These are phyloP conservation scores for Sitobion miscanthi DNA, from an alignment of 1,140 invertebrate genomes.

Conservation along the genomic window DNA sequence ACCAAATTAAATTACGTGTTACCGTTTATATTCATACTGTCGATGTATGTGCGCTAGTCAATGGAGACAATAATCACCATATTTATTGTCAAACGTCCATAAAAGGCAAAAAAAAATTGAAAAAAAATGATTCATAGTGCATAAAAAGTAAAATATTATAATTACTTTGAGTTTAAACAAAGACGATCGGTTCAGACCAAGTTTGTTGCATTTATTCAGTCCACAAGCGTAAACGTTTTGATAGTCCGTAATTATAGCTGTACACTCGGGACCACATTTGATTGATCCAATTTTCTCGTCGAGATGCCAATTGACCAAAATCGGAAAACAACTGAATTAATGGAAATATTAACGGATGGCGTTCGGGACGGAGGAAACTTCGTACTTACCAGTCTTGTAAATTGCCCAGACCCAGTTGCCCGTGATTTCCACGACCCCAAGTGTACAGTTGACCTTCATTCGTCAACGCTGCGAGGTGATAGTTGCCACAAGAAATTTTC, in stretches of 20 bases:
- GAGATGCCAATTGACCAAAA: constrained; percentile 64
- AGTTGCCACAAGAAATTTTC: constrained; percentile 70
- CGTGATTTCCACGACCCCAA: constrained; percentile 73
- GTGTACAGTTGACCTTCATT: constrained; percentile 70
- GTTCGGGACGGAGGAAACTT: too few species aligned
- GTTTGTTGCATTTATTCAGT: constrained; percentile 73
- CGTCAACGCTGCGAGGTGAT: constrained; percentile 73
- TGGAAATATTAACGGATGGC: not conserved
- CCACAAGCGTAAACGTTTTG: constrained; percentile 74
- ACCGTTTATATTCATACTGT: too few species aligned
- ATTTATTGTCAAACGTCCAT: too few species aligned
- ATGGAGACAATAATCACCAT: too few species aligned
- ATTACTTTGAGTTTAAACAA: constrained; percentile 57
- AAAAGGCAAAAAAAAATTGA: not conserved
- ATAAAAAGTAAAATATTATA: not conserved
- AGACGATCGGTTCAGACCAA: constrained; percentile 66
- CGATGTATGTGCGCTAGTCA: too few species aligned
- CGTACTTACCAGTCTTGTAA: constrained; percentile 65
- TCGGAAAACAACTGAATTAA: constrained; percentile 64
- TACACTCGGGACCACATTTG: constrained; percentile 71
- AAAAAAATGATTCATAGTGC: too few species aligned
- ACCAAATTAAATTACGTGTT: too few species aligned
- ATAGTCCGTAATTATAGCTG: constrained; percentile 71
- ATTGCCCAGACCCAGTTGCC: constrained; percentile 72
- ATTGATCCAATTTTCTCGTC: constrained; percentile 67